These are phyloP conservation scores for Cheilosia pagana DNA, from an alignment of 2,888 invertebrate genomes.

Conservation along the genomic window DNA sequence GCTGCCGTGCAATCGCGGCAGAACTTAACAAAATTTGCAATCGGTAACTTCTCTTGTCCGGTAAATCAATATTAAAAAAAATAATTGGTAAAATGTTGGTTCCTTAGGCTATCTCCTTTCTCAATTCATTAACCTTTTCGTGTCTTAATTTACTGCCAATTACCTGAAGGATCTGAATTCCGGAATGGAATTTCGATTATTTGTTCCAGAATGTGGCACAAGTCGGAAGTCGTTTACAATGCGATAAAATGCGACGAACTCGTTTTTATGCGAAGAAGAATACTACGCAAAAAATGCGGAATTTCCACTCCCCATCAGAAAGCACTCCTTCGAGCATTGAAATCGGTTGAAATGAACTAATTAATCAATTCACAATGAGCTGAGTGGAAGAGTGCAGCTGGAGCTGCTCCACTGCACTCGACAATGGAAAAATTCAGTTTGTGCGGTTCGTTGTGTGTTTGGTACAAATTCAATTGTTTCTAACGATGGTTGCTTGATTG, in stretches of 20 bases:
- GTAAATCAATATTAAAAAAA: too few relatives aligned
- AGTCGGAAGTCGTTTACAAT: conserved; percentile 30
- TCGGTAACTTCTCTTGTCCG: too few relatives aligned
- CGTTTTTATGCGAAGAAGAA: not conserved
- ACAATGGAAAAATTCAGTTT: conserved; percentile 34
- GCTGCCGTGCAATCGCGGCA: too few relatives aligned
- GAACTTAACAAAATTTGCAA: too few relatives aligned
- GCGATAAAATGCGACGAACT: conserved; percentile 23
- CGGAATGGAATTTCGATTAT: conserved; percentile 38
- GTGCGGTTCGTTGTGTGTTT: conserved; percentile 11
- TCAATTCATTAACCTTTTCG: too few relatives aligned
- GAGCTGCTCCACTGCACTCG: not conserved
- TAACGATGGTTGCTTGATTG: not conserved
- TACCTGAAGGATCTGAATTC: conserved; percentile 25
- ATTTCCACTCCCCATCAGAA: not conserved
- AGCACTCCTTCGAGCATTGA: conserved; percentile 1
- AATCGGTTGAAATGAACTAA: conserved; percentile 43
- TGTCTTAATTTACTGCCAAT: conserved; percentile 39
- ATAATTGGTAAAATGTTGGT: too few relatives aligned
- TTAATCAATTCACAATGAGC: conserved; percentile 65
- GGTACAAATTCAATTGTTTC: conserved; percentile 51
- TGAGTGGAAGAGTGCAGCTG: not conserved
- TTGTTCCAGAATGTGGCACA: conserved; percentile 4
- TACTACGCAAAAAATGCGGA: not conserved
- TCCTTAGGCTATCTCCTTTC: too few relatives aligned